A percentile compares a stretch with the other conserved stretches of the same genome.
phyloP scores from a whole-genome alignment of 2,113 vertebrate species.

The Paratilapia polleni region DNA sequence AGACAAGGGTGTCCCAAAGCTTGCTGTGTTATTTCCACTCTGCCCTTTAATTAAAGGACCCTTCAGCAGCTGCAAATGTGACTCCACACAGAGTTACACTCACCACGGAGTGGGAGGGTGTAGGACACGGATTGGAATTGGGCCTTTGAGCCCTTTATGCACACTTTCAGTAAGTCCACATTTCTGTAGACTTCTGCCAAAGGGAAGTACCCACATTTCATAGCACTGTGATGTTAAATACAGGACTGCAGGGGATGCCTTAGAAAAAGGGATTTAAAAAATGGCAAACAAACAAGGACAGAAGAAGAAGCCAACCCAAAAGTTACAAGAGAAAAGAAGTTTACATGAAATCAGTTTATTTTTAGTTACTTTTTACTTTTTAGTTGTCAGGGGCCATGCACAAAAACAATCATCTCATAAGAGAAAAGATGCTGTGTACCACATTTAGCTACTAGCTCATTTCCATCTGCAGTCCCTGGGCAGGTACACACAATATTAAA shows the following conservation, averaged over 20 bases:
- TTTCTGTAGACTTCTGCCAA: constrained; percentile 2
- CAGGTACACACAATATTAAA: background rate
- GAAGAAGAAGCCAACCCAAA: background rate
- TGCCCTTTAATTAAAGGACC: constrained; percentile 9
- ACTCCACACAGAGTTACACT: constrained; percentile 5
- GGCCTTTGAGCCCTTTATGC: constrained; percentile 2
- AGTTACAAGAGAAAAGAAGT: background rate
- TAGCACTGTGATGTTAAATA: background rate
- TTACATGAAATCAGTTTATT: background rate
- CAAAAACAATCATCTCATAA: background rate
- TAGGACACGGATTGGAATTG: background rate
- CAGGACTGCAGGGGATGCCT: background rate
- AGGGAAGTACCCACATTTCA: constrained; percentile 6
- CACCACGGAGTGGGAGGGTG: background rate
- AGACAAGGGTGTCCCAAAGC: background rate
- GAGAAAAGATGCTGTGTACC: too few relatives aligned
- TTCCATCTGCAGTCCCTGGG: background rate
- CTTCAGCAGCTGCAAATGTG: constrained; percentile 14
- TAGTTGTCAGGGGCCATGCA: background rate
- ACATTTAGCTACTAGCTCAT: background rate
- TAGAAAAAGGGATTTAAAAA: background rate
- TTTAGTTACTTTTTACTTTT: background rate
- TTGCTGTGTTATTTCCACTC: background rate
- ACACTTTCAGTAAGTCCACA: background rate
- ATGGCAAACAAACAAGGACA: background rate